A percentile compares a stretch with the other conserved stretches of the same genome.
phyloP scores from a whole-genome alignment of 2,888 invertebrate species.

The Sesamia inferens region DNA sequence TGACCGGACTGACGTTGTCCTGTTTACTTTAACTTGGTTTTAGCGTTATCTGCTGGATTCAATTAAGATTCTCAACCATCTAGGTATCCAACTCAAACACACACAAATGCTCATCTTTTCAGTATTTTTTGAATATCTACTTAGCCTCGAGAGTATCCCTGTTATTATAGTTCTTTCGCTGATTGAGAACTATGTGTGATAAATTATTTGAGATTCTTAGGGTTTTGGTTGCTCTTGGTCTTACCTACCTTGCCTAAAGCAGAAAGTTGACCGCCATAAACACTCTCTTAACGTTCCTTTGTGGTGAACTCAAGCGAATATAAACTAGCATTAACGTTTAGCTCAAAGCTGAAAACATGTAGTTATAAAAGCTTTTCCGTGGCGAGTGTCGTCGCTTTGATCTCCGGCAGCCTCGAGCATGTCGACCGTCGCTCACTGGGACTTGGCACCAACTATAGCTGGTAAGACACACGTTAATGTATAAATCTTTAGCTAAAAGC shows the following conservation, averaged over 20 bases:
- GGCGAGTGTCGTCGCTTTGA: slow-evolving; percentile 49
- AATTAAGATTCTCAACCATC: too few species aligned
- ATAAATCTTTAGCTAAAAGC: not conserved
- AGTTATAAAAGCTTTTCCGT: slow-evolving; percentile 43
- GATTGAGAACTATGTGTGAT: not conserved
- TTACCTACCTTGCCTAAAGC: not conserved
- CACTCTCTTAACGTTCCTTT: not conserved
- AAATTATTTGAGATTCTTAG: slow-evolving; percentile 4
- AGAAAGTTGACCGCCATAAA: not conserved
- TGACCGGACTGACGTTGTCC: too few species aligned
- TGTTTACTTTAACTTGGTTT: too few species aligned
- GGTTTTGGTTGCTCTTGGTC: not conserved
- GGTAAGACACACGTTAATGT: fast-evolving
- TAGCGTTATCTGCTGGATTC: too few species aligned
- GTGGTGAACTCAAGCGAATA: not conserved
- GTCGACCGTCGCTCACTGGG: not conserved
- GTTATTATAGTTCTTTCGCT: slow-evolving; percentile 7
- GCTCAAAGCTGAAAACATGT: slow-evolving; percentile 11
- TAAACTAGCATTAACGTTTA: not conserved
- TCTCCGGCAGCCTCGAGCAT: slow-evolving; percentile 47
- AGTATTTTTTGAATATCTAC: slow-evolving; percentile 11
- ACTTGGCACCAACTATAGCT: not conserved
- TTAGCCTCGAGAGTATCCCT: slow-evolving; percentile 6
- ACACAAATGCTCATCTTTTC: slow-evolving; percentile 20
- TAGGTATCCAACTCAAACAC: too few species aligned